These are phyloP conservation scores for Spermophilus dauricus DNA, from an alignment of 2,113 vertebrate species.

Conservation along the genomic window DNA sequence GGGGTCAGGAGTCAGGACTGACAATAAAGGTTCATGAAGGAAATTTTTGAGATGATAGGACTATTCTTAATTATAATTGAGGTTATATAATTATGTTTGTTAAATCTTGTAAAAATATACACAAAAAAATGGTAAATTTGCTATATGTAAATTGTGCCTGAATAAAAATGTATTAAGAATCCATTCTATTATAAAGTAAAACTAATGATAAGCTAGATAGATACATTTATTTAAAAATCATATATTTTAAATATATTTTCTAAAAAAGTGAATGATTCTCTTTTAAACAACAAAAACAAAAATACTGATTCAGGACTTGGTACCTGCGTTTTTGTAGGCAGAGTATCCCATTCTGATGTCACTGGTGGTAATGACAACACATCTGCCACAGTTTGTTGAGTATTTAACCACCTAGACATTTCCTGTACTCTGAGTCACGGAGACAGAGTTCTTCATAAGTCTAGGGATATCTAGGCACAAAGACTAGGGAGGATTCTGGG, in stretches of 20 bases:
- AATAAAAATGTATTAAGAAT: constrained; percentile 22
- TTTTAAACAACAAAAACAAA: background rate
- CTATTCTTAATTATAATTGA: background rate
- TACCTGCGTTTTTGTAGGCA: background rate
- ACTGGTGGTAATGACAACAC: background rate
- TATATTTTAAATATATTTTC: constrained; percentile 1
- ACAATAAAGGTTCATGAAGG: background rate
- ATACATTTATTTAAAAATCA: background rate
- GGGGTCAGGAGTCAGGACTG: background rate
- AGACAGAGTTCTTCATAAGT: background rate
- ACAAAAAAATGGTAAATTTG: background rate
- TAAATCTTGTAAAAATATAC: constrained; percentile 2
- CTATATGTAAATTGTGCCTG: background rate
- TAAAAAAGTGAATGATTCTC: background rate
- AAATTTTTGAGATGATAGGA: background rate
- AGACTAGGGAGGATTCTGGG: background rate
- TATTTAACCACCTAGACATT: background rate
- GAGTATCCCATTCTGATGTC: background rate
- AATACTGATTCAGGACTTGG: background rate
- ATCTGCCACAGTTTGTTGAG: background rate
- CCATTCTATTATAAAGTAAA: constrained; percentile 4
- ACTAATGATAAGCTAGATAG: constrained; percentile 19
- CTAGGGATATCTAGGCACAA: background rate
- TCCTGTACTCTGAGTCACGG: background rate
- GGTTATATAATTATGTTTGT: background rate